Evolutionary conservation across 2,888 invertebrate genomes (phyloP).

Genomic region (Crematogaster levior): DNA sequence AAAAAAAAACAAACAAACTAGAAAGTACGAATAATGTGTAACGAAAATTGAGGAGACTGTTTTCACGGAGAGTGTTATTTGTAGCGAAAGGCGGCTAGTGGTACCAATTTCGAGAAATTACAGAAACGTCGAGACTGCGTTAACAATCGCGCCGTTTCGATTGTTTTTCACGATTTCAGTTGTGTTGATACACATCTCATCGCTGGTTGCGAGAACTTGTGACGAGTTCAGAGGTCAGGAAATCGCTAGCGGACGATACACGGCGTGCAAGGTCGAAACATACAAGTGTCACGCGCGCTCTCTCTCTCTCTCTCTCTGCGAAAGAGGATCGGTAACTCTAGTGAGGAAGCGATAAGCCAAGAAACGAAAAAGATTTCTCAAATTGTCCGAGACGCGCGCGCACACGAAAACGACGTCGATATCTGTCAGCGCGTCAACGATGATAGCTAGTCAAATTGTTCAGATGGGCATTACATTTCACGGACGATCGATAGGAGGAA

Average conservation of each 20-base stretch:
- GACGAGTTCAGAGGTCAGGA: constrained; percentile 64
- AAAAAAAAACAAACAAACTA: too few relatives aligned
- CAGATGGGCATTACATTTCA: constrained; percentile 68
- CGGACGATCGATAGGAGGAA: constrained; percentile 56
- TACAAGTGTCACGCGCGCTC: not conserved
- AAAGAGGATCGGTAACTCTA: constrained; percentile 32
- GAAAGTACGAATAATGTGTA: too few relatives aligned
- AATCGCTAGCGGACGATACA: constrained; percentile 66
- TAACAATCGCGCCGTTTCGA: constrained; percentile 22
- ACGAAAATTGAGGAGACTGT: not conserved
- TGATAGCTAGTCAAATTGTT: constrained; percentile 68
- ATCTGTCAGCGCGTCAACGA: not conserved
- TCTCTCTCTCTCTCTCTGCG: constrained; percentile 18
- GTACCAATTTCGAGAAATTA: not conserved
- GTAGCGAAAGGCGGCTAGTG: too few relatives aligned
- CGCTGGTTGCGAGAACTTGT: constrained; percentile 52
- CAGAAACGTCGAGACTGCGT: not conserved
- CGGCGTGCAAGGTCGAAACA: constrained; percentile 58
- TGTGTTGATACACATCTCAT: constrained; percentile 62
- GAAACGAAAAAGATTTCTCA: not conserved
- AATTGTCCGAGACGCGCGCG: not conserved
- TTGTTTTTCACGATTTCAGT: constrained; percentile 57
- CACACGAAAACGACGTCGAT: not conserved
- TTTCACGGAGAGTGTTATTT: not conserved
- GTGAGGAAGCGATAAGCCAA: constrained; percentile 18